Evolutionary conservation across 1,140 invertebrate genomes (phyloP).

Genomic region (Brachionus sp.): DNA sequence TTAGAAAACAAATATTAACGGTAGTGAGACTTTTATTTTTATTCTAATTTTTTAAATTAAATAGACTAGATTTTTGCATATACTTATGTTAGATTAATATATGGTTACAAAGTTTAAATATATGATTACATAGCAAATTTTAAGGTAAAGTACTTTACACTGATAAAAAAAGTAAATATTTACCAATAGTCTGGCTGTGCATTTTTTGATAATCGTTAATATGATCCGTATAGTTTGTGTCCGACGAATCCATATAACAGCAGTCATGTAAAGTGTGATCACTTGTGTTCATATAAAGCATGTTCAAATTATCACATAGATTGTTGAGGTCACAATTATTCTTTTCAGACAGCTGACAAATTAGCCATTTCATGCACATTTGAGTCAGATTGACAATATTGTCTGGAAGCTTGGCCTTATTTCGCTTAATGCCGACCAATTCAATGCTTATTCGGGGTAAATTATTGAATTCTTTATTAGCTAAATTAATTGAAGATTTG

Average conservation of each 20-base stretch:
- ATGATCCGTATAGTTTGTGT: background rate
- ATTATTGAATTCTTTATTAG: constrained; percentile 44
- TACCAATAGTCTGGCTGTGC: background rate
- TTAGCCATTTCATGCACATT: constrained; percentile 43
- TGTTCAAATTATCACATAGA: constrained; percentile 10
- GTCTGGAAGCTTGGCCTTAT: constrained; percentile 18
- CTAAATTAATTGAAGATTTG: constrained; percentile 23
- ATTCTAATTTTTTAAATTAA: too few species aligned
- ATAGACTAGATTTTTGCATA: too few species aligned
- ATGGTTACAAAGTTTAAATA: background rate
- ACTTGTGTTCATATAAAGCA: constrained; percentile 20
- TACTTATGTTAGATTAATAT: too few species aligned
- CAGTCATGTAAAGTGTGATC: constrained; percentile 44
- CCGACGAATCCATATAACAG: constrained; percentile 18
- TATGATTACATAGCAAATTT: background rate
- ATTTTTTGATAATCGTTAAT: constrained; percentile 40
- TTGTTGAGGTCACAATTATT: background rate
- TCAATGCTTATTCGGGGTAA: constrained; percentile 21
- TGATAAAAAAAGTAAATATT: background rate
- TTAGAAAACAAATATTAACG: too few species aligned
- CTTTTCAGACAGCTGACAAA: background rate
- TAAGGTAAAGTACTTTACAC: too few species aligned
- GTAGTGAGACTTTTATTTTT: too few species aligned
- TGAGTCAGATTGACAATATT: constrained; percentile 23
- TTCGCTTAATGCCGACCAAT: constrained; percentile 10